Base-by-base conservation (phyloP, 2,797 vertebrate genomes). In the Ispidina picta region DNA sequence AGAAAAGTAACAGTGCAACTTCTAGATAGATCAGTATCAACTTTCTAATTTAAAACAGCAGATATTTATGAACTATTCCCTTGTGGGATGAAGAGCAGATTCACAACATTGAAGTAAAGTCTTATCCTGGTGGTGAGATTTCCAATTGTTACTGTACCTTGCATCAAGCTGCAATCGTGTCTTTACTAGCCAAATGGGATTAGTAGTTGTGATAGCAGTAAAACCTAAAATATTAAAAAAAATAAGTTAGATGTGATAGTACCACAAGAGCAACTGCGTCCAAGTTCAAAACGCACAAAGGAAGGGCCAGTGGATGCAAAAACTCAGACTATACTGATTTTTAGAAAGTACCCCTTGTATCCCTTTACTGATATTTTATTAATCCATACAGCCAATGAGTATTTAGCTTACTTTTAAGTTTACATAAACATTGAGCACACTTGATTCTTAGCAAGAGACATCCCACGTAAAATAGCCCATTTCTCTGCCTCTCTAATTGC, bases 151-250 rank as follows among this genome's bases (percentile, higher is more conserved):
- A 79, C 44, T 14, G 44, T 97, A 99, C 99, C 99, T 99, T 70
- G 99, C 98, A 95, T 99, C 99, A 76, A 99, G 98, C 96, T 99
- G 99, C 56, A 99, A 97, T 15, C 99, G 98, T 46, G 99, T 99
- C 98, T 99, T 99, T 95, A 99, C 98, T 68, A 99, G 98, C 99
- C 99, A 99, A 97, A 99, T 99, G 76, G 99, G 99, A 97, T 99
- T 99, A 95, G 99, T 99, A 21, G 98, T 98, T 60, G 97, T 99
- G 91, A 98, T 98, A 5, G 98, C 98, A 48, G 98, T 99, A 97
- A 99, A 99, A 95, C 99, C 99, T 99, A 98, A 89, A 98, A 98
- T 96, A 97, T 94, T 94, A 96, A 95, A 98, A 93, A 96, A 96
- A 70, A 94, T 94, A 86, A 95, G 95, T 97, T 95, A 98, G 96